Conservation (phyloP, 2,888 invertebrate genomes). For the Polyommatus icarus region DNA sequence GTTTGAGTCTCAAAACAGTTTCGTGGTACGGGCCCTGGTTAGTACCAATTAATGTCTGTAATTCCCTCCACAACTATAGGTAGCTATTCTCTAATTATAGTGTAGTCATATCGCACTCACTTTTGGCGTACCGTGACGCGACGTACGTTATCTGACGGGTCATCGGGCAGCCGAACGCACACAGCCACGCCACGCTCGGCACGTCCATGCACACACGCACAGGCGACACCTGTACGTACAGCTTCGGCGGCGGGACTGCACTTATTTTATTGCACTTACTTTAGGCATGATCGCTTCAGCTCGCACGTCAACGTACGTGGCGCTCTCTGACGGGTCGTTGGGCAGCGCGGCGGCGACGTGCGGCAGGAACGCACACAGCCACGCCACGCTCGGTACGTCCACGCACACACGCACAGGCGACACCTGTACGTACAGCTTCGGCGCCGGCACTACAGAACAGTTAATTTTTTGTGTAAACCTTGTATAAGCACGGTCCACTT, state of each 20-base stretch:
- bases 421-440: constrained; percentile 94
- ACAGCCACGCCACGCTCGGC: constrained; percentile 94
- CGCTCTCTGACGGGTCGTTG: constrained; percentile 52
- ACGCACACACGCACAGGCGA: constrained; percentile 94
- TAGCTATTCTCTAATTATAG: no score
- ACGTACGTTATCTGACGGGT: no score
- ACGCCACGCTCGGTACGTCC: constrained; percentile 93
- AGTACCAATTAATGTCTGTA: no score
- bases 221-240: constrained; percentile 95
- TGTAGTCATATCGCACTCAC: no score
- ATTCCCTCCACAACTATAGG: no score
- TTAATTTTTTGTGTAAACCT: neutral
- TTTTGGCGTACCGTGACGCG: constrained; percentile 52
- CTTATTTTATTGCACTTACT: constrained; percentile 67
- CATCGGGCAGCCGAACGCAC: no score
- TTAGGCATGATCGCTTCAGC: constrained; percentile 96
- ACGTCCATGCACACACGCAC: constrained; percentile 93
- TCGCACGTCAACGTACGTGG: constrained; percentile 88
- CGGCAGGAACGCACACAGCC: constrained; percentile 96
- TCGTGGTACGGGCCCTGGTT: no score
- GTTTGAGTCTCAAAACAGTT: no score
- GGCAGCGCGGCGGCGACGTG: constrained; percentile 83
- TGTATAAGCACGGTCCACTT: no score
- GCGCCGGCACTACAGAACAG: constrained; percentile 88
- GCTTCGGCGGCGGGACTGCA: constrained; percentile 94